Percentiles rank a stretch among this genome's conserved stretches.
Conservation (phyloP, 53 echinoderm and acorn worm species). For the Echinometra lucunter region DNA sequence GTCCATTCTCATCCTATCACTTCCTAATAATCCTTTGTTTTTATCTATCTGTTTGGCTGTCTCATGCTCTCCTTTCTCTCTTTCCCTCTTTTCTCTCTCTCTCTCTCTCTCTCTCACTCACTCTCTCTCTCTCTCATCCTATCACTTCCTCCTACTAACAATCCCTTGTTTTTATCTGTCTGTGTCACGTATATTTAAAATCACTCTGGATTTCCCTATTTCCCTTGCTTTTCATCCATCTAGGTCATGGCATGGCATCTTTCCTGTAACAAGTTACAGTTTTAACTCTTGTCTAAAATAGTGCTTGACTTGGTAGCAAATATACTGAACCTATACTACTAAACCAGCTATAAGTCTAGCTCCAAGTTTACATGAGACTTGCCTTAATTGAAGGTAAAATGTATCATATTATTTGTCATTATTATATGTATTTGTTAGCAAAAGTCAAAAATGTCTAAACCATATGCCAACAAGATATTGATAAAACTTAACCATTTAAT, state of each 20-base stretch:
- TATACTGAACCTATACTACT: too few species aligned
- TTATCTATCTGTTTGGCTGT: neutral
- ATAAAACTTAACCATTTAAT: too few species aligned
- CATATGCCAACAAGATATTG: too few species aligned
- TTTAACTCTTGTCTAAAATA: too few species aligned
- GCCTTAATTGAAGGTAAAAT: too few species aligned
- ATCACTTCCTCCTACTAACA: neutral
- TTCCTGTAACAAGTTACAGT: neutral
- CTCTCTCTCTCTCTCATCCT: neutral
- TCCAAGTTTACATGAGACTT: too few species aligned
- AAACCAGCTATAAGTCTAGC: too few species aligned
- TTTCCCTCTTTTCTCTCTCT: neutral
- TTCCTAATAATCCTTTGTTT: too few species aligned
- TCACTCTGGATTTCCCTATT: constrained; percentile 43
- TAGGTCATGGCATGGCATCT: constrained; percentile 11
- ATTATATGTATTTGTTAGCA: too few species aligned
- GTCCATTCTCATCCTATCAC: neutral
- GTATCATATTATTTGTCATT: too few species aligned
- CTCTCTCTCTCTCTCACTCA: neutral
- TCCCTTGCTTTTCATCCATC: constrained; percentile 6
- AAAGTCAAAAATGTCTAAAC: too few species aligned
- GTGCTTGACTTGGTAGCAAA: too few species aligned
- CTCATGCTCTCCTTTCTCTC: neutral
- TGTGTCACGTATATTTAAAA: neutral
- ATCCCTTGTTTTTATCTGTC: constrained; percentile 9